Conservation (phyloP, 2,113 vertebrate species). For the Apus apus region DNA sequence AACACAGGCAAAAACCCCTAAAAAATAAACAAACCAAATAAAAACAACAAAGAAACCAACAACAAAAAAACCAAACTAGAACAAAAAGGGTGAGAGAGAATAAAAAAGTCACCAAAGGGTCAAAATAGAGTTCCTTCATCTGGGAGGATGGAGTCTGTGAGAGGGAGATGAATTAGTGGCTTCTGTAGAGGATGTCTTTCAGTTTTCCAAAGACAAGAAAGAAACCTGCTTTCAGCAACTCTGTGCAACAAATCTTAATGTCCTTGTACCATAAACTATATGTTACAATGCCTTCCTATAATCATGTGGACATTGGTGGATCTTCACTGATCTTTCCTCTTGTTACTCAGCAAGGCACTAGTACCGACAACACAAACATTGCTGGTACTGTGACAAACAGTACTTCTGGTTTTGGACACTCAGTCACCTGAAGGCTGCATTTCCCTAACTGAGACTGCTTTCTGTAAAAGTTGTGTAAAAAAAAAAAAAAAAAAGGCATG, state of each 20-base stretch:
- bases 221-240: background rate
- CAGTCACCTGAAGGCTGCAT: constrained; percentile 10
- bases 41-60: no score
- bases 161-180: background rate
- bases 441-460: background rate
- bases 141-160: background rate
- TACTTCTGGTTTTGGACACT: constrained; percentile 18
- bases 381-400: background rate
- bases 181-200: background rate
- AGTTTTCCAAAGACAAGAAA: background rate
- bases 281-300: background rate
- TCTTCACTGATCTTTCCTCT: background rate
- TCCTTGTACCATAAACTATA: background rate
- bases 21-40: no score
- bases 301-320: background rate
- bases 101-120: background rate
- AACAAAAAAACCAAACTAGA: background rate
- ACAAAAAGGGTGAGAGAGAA: background rate
- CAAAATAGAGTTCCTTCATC: background rate
- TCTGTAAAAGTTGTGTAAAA: constrained; percentile 17
- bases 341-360: background rate
- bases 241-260: background rate
- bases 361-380: background rate
- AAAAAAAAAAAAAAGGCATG: background rate
- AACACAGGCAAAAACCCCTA: no score